phyloP scores from a whole-genome alignment of 2,113 vertebrate genomes.

The Macquaria ambigua region DNA sequence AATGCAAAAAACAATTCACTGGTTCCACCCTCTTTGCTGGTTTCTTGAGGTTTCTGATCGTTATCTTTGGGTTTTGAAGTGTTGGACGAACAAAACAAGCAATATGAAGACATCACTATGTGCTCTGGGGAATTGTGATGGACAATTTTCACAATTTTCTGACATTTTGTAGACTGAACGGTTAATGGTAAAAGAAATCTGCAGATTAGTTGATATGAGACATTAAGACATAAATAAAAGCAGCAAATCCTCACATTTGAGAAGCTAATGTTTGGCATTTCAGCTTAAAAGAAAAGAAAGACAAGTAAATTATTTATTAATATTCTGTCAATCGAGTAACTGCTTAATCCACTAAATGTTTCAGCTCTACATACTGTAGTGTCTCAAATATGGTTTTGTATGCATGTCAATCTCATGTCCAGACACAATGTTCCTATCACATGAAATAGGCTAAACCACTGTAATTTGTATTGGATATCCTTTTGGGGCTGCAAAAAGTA shows the following conservation, averaged over 20 bases:
- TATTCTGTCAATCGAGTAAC: no score
- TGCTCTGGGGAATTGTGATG: background rate
- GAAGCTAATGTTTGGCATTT: background rate
- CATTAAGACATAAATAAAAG: background rate
- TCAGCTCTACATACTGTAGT: background rate
- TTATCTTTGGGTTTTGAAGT: background rate
- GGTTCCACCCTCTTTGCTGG: background rate
- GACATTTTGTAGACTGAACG: no score
- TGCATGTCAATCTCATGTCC: background rate
- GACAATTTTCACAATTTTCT: background rate
- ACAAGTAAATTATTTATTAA: no score
- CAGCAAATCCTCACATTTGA: background rate
- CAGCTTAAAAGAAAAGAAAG: background rate
- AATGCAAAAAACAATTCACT: no score
- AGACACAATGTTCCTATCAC: no score
- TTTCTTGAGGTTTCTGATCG: background rate
- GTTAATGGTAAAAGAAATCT: background rate
- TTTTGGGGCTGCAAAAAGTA: background rate
- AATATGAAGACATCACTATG: background rate
- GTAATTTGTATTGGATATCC: background rate
- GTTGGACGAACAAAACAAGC: background rate
- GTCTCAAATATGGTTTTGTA: background rate
- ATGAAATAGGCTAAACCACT: background rate
- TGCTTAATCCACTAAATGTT: background rate
- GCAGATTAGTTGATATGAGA: background rate